Evolutionary conservation across 1,140 invertebrate genomes (phyloP).

Genomic region (Ruditapes philippinarum): DNA sequence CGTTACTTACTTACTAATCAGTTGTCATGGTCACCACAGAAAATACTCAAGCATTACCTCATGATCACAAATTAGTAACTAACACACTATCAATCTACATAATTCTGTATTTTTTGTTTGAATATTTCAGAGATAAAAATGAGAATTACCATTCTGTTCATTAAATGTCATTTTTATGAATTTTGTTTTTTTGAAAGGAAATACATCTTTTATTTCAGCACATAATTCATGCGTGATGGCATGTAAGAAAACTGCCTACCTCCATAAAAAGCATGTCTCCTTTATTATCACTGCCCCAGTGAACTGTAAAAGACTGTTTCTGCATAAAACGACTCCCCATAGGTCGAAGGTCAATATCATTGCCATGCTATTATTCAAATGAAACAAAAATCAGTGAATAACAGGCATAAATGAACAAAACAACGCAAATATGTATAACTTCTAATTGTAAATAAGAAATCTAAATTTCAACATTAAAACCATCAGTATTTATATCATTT

Average conservation of each 20-base stretch:
- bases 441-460: not conserved
- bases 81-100: no score
- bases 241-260: slow-evolving; percentile 86
- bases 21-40: no score
- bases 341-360: slow-evolving; percentile 98
- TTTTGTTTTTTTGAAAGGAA: no score
- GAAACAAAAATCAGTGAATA: not conserved
- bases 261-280: slow-evolving; percentile 98
- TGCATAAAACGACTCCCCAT: slow-evolving; percentile 94
- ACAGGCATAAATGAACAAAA: not conserved
- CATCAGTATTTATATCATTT: not conserved
- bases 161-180: no score
- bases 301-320: slow-evolving; percentile 99
- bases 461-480: not conserved
- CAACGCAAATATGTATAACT: not conserved
- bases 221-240: no score
- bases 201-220: no score
- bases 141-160: no score
- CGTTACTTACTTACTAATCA: no score
- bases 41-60: no score
- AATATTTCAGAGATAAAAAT: no score
- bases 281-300: slow-evolving; percentile 95
- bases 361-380: slow-evolving; percentile 90
- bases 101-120: no score
- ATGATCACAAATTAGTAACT: no score